phyloP scores from a whole-genome alignment of 2,113 vertebrate species.

The Mixornis gularis region DNA sequence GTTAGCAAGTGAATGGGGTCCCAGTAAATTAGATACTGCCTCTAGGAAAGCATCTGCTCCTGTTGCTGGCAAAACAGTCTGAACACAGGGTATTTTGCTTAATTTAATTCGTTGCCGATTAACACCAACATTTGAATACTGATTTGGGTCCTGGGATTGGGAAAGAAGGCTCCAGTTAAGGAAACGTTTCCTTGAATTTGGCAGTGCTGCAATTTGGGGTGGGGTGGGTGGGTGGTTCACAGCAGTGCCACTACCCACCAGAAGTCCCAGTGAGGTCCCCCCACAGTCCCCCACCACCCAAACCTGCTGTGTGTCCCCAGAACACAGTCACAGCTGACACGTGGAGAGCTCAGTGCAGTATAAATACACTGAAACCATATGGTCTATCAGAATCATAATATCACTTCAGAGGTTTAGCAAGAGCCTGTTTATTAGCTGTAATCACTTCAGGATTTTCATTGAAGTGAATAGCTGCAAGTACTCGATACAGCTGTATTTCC shows the following conservation, averaged over 20 bases:
- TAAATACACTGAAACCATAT: conserved; percentile 27
- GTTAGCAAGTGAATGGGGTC: not conserved
- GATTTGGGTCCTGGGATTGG: not conserved
- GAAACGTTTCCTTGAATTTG: not conserved
- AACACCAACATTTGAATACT: not conserved
- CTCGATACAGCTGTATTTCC: not conserved
- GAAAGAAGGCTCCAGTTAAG: not conserved
- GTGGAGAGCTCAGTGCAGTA: not conserved
- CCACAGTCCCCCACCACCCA: not conserved
- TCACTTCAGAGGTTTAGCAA: conserved; percentile 10
- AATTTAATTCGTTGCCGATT: not conserved
- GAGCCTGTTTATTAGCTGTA: conserved; percentile 30
- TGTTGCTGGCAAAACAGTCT: not conserved
- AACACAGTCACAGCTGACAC: not conserved
- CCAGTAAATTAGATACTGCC: not conserved
- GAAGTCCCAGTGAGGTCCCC: not conserved
- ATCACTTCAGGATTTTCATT: not conserved
- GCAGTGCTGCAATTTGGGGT: not conserved
- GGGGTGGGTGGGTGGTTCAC: not conserved
- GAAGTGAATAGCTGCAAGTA: not conserved
- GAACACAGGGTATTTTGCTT: not conserved
- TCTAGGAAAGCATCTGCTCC: not conserved
- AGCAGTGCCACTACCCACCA: not conserved
- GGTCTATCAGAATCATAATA: not conserved
- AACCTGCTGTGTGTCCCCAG: not conserved